phyloP scores from a whole-genome alignment of 2,797 vertebrate species.

The Ceyx erithaca region DNA sequence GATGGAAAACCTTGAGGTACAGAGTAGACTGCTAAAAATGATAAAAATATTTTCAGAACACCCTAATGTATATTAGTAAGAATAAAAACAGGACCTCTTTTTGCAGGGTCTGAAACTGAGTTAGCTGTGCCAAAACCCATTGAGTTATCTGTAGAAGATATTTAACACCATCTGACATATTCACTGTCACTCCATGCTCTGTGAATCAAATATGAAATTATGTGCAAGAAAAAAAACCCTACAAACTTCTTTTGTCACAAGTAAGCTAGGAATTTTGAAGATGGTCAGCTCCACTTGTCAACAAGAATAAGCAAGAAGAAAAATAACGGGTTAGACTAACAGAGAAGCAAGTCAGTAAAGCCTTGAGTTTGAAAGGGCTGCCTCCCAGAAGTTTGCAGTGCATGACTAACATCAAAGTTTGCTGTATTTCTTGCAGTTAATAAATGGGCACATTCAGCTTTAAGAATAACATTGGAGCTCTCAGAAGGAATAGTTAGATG shows the following conservation, averaged over 20 bases:
- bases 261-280: slow-evolving; percentile 44
- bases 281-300: slow-evolving; percentile 56
- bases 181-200: slow-evolving; percentile 47
- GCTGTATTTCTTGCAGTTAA: neutral
- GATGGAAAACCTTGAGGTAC: neutral
- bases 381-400: neutral
- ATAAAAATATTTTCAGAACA: neutral
- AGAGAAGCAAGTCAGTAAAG: neutral
- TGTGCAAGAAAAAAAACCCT: slow-evolving; percentile 47
- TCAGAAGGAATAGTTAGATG: neutral
- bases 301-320: slow-evolving; percentile 44
- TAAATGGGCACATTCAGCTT: neutral
- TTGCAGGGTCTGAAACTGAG: slow-evolving; percentile 33
- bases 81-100: slow-evolving; percentile 45
- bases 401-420: neutral
- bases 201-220: slow-evolving; percentile 57
- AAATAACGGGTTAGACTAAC: slow-evolving; percentile 33
- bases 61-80: slow-evolving; percentile 12
- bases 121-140: slow-evolving; percentile 59
- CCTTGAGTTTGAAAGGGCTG: neutral
- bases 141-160: slow-evolving; percentile 48
- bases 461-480: neutral
- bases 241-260: slow-evolving; percentile 56
- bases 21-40: neutral
- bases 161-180: slow-evolving; percentile 60